phyloP scores from a whole-genome alignment of 2,888 invertebrate genomes.

The Stenchaetothrips biformis region DNA sequence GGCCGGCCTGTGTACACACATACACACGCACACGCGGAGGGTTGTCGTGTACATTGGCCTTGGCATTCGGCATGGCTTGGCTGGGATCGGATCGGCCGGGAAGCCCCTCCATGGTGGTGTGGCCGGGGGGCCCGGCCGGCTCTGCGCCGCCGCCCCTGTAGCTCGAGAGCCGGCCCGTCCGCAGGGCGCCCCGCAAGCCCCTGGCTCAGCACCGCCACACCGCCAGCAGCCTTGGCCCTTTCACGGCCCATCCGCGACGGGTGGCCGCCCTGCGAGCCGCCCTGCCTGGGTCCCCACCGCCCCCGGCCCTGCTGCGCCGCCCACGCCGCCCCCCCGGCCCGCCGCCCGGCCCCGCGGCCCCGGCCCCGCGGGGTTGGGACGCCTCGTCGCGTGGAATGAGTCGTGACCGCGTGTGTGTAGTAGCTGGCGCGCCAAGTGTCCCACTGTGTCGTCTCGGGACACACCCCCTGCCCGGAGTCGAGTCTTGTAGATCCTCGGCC shows the following conservation, averaged over 20 bases:
- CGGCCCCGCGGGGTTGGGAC: too few species aligned
- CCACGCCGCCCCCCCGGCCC: conserved; percentile 36
- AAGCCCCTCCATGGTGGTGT: background rate
- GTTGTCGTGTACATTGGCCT: background rate
- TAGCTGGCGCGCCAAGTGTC: too few species aligned
- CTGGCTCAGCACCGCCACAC: too few species aligned
- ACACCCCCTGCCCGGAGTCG: background rate
- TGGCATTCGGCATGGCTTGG: background rate
- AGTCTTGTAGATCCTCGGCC: background rate
- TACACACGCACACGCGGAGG: background rate
- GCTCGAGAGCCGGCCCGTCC: background rate
- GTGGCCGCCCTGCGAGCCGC: conserved; percentile 39
- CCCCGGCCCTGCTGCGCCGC: conserved; percentile 42
- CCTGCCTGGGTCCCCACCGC: conserved; percentile 45
- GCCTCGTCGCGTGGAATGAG: too few species aligned
- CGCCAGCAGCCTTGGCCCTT: conserved; percentile 53
- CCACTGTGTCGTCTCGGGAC: too few species aligned
- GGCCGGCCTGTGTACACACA: too few species aligned
- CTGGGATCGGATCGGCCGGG: background rate
- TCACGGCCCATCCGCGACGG: conserved; percentile 42
- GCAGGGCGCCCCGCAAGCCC: too few species aligned
- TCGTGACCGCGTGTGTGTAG: too few species aligned
- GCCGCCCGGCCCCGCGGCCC: conserved; percentile 46
- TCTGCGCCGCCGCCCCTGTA: conserved; percentile 30
- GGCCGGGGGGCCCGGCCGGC: conserved; percentile 32